Conservation (phyloP, 2,888 invertebrate genomes). For the Drosophila birchii region DNA sequence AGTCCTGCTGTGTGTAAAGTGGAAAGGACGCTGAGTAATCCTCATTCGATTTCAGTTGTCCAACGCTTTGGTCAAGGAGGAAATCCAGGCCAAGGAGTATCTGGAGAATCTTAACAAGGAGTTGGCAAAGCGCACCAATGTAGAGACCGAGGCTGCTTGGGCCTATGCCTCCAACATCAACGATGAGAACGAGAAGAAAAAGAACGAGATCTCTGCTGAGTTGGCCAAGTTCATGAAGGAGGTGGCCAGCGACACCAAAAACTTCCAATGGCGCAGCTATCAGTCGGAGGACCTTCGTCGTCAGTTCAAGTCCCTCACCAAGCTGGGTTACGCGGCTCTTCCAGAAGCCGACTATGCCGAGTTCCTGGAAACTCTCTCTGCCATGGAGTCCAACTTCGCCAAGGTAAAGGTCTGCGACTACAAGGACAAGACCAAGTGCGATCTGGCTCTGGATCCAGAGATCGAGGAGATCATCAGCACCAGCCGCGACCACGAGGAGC, state of each 20-base stretch:
- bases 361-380: constrained; percentile 87
- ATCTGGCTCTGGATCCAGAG: constrained; percentile 91
- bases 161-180: constrained; percentile 91
- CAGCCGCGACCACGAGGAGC: constrained; percentile 91
- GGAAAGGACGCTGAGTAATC: not conserved
- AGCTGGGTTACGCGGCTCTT: constrained; percentile 90
- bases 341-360: constrained; percentile 88
- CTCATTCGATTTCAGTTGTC: constrained; percentile 55
- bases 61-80: constrained; percentile 76
- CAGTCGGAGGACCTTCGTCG: constrained; percentile 89
- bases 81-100: constrained; percentile 87
- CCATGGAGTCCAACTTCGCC: constrained; percentile 91
- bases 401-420: constrained; percentile 92
- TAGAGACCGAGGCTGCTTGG: constrained; percentile 89
- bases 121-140: constrained; percentile 87
- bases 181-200: constrained; percentile 87
- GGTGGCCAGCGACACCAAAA: constrained; percentile 77
- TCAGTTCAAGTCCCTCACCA: constrained; percentile 90
- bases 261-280: constrained; percentile 90
- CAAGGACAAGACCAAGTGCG: constrained; percentile 87
- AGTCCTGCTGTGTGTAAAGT: constrained; percentile 20
- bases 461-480: constrained; percentile 88
- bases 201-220: constrained; percentile 82
- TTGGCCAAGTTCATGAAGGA: constrained; percentile 84
- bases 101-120: constrained; percentile 88